Evolutionary conservation across 2,888 invertebrate species (phyloP).

Genomic region (Hirtodrosophila confusa): DNA sequence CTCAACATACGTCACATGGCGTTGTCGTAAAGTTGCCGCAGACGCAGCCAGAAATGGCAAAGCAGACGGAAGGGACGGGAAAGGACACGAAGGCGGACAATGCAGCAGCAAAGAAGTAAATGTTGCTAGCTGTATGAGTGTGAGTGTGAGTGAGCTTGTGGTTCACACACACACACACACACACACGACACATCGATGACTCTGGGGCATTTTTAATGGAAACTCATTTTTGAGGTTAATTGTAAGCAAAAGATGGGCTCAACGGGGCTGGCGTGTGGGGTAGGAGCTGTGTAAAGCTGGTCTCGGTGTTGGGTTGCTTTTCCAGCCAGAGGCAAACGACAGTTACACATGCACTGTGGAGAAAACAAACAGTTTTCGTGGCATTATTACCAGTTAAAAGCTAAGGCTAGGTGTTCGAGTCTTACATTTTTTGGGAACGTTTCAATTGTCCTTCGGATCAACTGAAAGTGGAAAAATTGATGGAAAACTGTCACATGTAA

Average conservation of each 20-base stretch:
- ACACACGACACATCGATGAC: constrained; percentile 64
- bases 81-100: constrained; percentile 22
- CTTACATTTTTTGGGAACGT: too few relatives aligned
- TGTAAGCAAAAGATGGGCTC: constrained; percentile 69
- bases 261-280: not conserved
- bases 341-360: constrained; percentile 12
- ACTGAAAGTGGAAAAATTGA: too few relatives aligned
- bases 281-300: too few relatives aligned
- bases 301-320: constrained; percentile 4
- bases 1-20: constrained; percentile 75
- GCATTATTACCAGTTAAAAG: too few relatives aligned
- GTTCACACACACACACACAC: constrained; percentile 16
- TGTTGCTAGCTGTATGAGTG: constrained; percentile 23
- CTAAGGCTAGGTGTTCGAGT: too few relatives aligned
- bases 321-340: constrained; percentile 4
- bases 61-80: constrained; percentile 1
- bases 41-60: constrained; percentile 23
- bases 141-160: constrained; percentile 12
- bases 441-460: too few relatives aligned
- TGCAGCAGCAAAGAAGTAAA: constrained; percentile 34
- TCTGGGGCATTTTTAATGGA: constrained; percentile 76
- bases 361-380: too few relatives aligned
- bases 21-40: constrained; percentile 72
- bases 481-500: too few relatives aligned
- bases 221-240: constrained; percentile 77